Percentiles rank a stretch among this genome's conserved stretches.
Conservation (phyloP, 2,888 invertebrate genomes). For the Eulithis prunata region DNA sequence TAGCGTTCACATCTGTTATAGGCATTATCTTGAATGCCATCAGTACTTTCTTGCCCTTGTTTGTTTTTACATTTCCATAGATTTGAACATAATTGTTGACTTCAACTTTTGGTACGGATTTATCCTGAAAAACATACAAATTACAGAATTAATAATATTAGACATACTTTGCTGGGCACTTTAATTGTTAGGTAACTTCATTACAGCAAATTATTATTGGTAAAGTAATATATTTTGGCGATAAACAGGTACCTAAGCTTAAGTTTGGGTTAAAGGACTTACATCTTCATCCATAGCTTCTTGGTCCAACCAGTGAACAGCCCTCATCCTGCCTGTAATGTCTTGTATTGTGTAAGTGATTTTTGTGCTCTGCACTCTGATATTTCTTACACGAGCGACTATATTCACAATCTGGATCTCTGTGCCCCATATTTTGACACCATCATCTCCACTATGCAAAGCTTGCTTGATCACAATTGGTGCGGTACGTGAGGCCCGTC, state of each 20-base stretch:
- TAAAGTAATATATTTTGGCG: too few relatives aligned
- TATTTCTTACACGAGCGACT: slow-evolving; percentile 73
- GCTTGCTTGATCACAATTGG: slow-evolving; percentile 80
- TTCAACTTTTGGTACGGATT: slow-evolving; percentile 75
- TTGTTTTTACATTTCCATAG: slow-evolving; percentile 79
- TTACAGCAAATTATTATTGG: too few relatives aligned
- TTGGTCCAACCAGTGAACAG: slow-evolving; percentile 78
- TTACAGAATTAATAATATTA: not conserved
- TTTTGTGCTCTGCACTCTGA: slow-evolving; percentile 78
- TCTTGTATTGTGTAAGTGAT: slow-evolving; percentile 81
- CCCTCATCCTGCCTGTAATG: slow-evolving; percentile 79
- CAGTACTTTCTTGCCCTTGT: slow-evolving; percentile 77
- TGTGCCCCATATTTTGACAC: slow-evolving; percentile 80
- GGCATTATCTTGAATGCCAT: slow-evolving; percentile 80
- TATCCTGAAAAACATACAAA: slow-evolving; percentile 61
- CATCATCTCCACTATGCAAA: slow-evolving; percentile 76
- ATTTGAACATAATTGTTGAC: slow-evolving; percentile 79
- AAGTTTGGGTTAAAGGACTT: slow-evolving; percentile 29
- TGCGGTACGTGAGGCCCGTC: slow-evolving; percentile 76
- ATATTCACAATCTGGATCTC: slow-evolving; percentile 77
- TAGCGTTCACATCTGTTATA: slow-evolving; percentile 74
- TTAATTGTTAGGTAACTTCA: too few relatives aligned
- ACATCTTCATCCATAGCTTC: slow-evolving; percentile 81
- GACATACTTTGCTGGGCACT: too few relatives aligned
- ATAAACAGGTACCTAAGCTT: too few relatives aligned